Percentiles rank a stretch among this genome's conserved stretches.
Evolutionary conservation across 2,113 vertebrate genomes (phyloP).

Genomic region (Catharus bicknelli): DNA sequence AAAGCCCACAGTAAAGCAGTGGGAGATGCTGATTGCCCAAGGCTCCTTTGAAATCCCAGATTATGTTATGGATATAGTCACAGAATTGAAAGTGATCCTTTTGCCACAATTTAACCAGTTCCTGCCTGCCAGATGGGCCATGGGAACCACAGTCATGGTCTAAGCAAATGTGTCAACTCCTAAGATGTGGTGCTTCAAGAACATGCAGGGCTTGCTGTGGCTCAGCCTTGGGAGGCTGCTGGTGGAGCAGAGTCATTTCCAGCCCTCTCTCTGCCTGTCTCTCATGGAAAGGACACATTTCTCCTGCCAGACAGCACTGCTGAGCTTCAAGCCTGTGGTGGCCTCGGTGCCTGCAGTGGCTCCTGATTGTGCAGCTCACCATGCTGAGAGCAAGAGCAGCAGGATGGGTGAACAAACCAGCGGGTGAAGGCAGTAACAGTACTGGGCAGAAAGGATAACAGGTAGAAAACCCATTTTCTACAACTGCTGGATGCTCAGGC

Average conservation of each 20-base stretch:
- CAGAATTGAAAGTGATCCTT: constrained; percentile 52
- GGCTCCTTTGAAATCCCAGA: constrained; percentile 54
- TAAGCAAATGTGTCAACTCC: background rate
- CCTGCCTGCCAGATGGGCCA: background rate
- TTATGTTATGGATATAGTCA: constrained; percentile 46
- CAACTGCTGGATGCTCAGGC: background rate
- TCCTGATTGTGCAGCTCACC: fast-evolving
- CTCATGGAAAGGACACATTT: background rate
- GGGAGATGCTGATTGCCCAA: constrained; percentile 41
- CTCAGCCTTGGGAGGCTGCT: background rate
- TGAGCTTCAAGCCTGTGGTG: background rate
- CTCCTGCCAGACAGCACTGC: background rate
- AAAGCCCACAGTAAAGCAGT: constrained; percentile 29
- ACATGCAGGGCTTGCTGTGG: fast-evolving
- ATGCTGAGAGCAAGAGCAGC: background rate
- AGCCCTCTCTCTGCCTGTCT: background rate
- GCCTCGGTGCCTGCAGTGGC: background rate
- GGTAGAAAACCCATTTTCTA: background rate
- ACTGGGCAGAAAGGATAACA: background rate
- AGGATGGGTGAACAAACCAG: background rate
- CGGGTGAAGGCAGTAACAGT: background rate
- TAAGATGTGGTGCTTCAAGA: background rate
- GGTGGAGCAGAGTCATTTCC: background rate
- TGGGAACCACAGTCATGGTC: background rate
- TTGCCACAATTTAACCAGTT: constrained; percentile 52